Conservation (phyloP, 2,797 vertebrate species). For the Phalanger gymnotis region DNA sequence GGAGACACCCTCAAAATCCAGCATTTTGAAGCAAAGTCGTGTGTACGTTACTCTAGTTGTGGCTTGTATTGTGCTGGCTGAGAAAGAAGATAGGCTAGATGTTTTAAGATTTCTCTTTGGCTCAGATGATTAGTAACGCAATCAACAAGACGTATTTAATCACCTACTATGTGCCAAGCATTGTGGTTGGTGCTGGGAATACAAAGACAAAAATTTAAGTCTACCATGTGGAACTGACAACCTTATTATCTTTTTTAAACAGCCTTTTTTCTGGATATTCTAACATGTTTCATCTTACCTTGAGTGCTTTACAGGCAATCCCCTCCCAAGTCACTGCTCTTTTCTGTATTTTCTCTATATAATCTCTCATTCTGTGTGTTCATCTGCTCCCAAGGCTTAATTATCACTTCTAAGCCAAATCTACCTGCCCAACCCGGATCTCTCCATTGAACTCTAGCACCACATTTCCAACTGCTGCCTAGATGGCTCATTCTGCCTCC, state of each 20-base stretch:
- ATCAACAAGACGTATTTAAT: background rate
- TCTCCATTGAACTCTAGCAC: background rate
- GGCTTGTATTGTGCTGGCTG: background rate
- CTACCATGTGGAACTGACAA: background rate
- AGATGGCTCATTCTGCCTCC: background rate
- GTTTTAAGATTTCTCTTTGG: background rate
- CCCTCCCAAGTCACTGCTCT: background rate
- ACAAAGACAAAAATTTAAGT: background rate
- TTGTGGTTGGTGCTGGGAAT: background rate
- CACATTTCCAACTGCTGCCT: background rate
- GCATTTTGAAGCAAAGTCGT: background rate
- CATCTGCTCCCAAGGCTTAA: background rate
- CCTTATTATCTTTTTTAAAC: background rate
- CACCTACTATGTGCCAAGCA: background rate
- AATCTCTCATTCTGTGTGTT: background rate
- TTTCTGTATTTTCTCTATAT: background rate
- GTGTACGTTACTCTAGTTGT: background rate
- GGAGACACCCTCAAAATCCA: background rate
- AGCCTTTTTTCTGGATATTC: background rate
- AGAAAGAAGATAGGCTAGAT: background rate
- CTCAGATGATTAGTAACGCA: background rate
- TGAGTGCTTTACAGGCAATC: background rate
- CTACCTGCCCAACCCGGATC: background rate
- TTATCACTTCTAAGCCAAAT: background rate
- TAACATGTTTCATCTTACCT: background rate